A percentile compares a stretch with the other conserved stretches of the same genome.
These are phyloP conservation scores for Euura saliciscinereae DNA, from an alignment of 1,140 invertebrate genomes.

Conservation along the genomic window DNA sequence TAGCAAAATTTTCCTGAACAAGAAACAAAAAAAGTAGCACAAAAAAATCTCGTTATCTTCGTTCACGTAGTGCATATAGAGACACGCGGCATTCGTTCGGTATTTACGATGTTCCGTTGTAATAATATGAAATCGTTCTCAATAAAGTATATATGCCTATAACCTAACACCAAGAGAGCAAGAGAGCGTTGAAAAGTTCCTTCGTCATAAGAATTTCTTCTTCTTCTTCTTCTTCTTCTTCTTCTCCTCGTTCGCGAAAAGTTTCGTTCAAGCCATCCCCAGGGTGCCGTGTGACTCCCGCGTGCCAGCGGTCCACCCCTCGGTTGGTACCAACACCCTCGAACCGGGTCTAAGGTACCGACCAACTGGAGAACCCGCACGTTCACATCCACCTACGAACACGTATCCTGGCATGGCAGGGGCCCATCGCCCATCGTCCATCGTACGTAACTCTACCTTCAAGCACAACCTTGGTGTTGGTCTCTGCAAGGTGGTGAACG, in stretches of 20 bases:
- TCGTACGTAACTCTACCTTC: not conserved
- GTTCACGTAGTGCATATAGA: too few relatives aligned
- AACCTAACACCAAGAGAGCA: too few relatives aligned
- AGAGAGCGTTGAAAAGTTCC: slow-evolving; percentile 35
- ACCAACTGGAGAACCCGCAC: too few relatives aligned
- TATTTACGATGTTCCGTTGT: slow-evolving; percentile 22
- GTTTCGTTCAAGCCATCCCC: slow-evolving; percentile 38
- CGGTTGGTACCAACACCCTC: slow-evolving; percentile 11
- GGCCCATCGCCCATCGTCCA: too few relatives aligned
- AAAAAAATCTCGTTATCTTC: too few relatives aligned
- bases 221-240: too few relatives aligned
- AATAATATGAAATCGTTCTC: slow-evolving; percentile 37
- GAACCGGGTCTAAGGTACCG: too few relatives aligned
- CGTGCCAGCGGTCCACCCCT: slow-evolving; percentile 12
- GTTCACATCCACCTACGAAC: too few relatives aligned
- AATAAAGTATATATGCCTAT: slow-evolving; percentile 41
- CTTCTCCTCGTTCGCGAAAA: slow-evolving; percentile 33
- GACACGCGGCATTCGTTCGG: too few relatives aligned
- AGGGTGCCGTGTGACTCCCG: slow-evolving; percentile 38
- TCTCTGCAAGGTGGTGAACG: not conserved
- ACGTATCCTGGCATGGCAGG: too few relatives aligned
- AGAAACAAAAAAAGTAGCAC: too few relatives aligned
- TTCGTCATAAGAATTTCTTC: slow-evolving; percentile 40
- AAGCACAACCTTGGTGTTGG: not conserved
- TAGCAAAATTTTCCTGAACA: too few relatives aligned